Conservation (phyloP, 2,797 vertebrate genomes). For the Euphonia xanthogaster region DNA sequence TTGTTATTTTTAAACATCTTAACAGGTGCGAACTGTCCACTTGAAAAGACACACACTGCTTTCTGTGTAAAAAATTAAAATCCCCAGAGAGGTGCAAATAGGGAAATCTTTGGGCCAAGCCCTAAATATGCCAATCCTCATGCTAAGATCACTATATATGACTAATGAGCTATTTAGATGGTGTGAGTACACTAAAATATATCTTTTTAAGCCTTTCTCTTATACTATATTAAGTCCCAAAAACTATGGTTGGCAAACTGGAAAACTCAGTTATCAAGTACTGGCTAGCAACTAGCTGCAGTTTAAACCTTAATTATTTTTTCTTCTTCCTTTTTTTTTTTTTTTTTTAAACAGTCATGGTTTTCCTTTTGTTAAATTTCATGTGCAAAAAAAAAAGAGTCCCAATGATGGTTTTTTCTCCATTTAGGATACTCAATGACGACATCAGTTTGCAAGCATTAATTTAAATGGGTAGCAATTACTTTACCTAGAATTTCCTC, state of each 20-base stretch:
- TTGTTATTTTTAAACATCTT: background rate
- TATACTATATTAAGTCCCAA: background rate
- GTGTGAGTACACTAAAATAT: background rate
- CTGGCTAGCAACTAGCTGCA: background rate
- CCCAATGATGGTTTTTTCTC: background rate
- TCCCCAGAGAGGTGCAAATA: background rate
- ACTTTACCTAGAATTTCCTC: background rate
- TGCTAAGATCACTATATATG: background rate
- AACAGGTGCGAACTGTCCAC: background rate
- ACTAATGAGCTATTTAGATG: background rate
- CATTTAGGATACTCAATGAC: background rate
- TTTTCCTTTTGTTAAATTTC: background rate
- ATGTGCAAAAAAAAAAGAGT: background rate
- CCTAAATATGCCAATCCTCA: background rate
- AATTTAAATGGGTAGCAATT: background rate
- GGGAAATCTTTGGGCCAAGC: background rate
- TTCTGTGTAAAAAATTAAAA: background rate
- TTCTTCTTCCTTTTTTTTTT: background rate
- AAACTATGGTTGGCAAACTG: background rate
- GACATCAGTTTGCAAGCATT: background rate
- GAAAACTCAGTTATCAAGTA: background rate
- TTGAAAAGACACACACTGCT: background rate
- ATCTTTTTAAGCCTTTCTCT: background rate
- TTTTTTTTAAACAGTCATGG: background rate
- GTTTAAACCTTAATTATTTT: background rate